phyloP scores from a whole-genome alignment of 2,797 vertebrate species.

The Falco novaeseelandiae region DNA sequence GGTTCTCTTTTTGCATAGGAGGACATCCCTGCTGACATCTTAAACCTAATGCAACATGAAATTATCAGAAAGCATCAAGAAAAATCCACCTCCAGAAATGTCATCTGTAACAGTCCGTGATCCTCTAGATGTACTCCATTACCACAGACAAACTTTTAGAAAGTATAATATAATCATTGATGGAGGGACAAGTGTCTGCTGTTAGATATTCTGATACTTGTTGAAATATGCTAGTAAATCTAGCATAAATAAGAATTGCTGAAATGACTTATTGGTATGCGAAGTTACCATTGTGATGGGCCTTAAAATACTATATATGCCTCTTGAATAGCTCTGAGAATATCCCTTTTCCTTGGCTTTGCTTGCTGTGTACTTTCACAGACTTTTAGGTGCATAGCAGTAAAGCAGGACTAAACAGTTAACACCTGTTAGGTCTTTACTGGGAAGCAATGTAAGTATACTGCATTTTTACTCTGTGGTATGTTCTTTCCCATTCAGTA shows the following conservation, averaged over 20 bases:
- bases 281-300: neutral
- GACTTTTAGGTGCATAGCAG: neutral
- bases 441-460: neutral
- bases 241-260: neutral
- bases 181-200: neutral
- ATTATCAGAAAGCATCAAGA: constrained; percentile 52
- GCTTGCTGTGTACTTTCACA: neutral
- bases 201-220: neutral
- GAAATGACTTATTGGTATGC: neutral
- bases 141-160: neutral
- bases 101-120: neutral
- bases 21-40: constrained; percentile 15
- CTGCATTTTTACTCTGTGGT: neutral
- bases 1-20: constrained; percentile 39
- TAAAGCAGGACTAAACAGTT: neutral
- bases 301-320: neutral
- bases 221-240: neutral
- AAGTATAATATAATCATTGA: neutral
- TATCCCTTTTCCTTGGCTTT: neutral
- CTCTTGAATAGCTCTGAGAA: neutral
- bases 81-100: constrained; percentile 55
- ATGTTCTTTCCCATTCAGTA: neutral
- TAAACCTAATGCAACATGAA: constrained; percentile 42
- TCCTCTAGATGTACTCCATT: neutral
- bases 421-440: neutral